Percentiles rank a stretch among this genome's conserved stretches.
Conservation (phyloP, 2,888 invertebrate species). For the Apodemia zela region DNA sequence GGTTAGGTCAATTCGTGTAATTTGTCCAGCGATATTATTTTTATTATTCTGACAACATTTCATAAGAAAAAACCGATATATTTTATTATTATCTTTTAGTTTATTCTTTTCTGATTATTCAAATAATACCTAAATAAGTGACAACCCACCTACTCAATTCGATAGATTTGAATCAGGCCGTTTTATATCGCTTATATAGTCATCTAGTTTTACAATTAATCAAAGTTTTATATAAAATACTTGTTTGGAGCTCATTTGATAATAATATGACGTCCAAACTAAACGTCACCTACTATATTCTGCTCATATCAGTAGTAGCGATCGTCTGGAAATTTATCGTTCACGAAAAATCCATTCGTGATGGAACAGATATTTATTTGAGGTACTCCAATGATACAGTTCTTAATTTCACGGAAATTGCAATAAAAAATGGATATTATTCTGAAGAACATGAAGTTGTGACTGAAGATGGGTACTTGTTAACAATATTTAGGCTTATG, state of each 20-base stretch:
- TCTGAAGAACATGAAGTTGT: neutral
- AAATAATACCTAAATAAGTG: too few species aligned
- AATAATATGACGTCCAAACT: neutral
- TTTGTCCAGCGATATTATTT: too few species aligned
- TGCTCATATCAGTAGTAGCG: neutral
- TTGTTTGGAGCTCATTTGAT: neutral
- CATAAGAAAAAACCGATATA: too few species aligned
- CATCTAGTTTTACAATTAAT: too few species aligned
- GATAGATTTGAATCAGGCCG: too few species aligned
- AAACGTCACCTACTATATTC: neutral
- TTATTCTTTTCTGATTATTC: too few species aligned
- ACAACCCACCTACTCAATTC: too few species aligned
- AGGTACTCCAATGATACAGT: neutral
- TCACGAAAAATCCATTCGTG: neutral
- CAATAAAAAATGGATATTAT: neutral
- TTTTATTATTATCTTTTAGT: too few species aligned
- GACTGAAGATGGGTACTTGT: neutral
- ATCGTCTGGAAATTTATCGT: neutral
- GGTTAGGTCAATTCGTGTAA: too few species aligned
- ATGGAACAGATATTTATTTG: neutral
- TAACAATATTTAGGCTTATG: neutral
- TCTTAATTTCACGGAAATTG: neutral
- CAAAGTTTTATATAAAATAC: neutral
- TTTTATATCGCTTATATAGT: too few species aligned
- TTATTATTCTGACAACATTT: too few species aligned